A percentile compares a stretch with the other conserved stretches of the same genome.
phyloP scores from a whole-genome alignment of 2,888 invertebrate species.

The Crioceris asparagi region DNA sequence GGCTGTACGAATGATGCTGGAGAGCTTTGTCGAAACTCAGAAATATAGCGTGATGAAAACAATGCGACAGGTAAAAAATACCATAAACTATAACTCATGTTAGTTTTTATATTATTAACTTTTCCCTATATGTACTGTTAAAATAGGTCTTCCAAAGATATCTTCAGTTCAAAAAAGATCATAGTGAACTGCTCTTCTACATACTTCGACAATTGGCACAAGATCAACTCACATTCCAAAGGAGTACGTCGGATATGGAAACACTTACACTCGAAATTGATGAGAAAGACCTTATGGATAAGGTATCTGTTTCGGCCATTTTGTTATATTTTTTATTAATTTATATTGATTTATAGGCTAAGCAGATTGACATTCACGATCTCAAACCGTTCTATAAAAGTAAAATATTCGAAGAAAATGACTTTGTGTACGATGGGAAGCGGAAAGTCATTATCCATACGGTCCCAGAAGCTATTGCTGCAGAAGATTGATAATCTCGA shows the following conservation, averaged over 20 bases:
- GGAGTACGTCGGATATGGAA: conserved; percentile 53
- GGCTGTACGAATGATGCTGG: conserved; percentile 93
- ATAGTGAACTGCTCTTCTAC: conserved; percentile 91
- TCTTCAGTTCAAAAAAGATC: conserved; percentile 87
- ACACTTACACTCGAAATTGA: conserved; percentile 64
- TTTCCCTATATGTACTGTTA: conserved; percentile 10
- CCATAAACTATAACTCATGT: neutral
- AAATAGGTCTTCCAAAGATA: conserved; percentile 86
- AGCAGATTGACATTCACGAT: conserved; percentile 83
- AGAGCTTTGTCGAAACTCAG: conserved; percentile 97
- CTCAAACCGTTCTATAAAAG: conserved; percentile 87
- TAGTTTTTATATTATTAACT: neutral
- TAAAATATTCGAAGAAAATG: conserved; percentile 77
- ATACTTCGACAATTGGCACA: conserved; percentile 85
- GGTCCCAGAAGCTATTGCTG: conserved; percentile 44
- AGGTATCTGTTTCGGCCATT: conserved; percentile 22
- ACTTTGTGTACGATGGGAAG: conserved; percentile 74
- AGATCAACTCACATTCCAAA: conserved; percentile 80
- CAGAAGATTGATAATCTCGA: conserved; percentile 21
- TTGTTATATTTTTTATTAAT: conserved; percentile 1
- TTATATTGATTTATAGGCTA: conserved; percentile 49
- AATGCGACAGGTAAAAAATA: conserved; percentile 70
- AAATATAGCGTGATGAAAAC: conserved; percentile 96
- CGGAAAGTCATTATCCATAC: conserved; percentile 79
- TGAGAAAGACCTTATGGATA: conserved; percentile 72